A percentile compares a stretch with the other conserved stretches of the same genome.
Evolutionary conservation across 2,113 vertebrate genomes (phyloP).

Genomic region (Neolamprologus caudopunctatus): DNA sequence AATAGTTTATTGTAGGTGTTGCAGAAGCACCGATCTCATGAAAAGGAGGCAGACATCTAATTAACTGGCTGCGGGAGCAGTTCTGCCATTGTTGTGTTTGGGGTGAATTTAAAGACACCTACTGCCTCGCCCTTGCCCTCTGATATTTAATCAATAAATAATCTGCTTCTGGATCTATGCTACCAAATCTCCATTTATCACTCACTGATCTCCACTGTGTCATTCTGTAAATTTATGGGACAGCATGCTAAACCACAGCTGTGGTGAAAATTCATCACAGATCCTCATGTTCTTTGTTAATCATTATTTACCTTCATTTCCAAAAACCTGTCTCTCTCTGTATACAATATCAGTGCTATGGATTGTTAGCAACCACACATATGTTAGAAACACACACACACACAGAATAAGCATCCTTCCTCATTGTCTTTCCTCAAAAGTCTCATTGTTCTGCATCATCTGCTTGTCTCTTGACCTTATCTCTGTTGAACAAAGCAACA

Average conservation of each 20-base stretch:
- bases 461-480: not conserved
- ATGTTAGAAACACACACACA: not conserved
- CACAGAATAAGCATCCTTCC: not conserved
- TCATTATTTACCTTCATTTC: not conserved
- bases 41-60: not conserved
- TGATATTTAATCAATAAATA: slow-evolving; percentile 68
- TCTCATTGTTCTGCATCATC: slow-evolving; percentile 10
- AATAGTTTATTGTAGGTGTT: not conserved
- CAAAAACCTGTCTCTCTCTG: not conserved
- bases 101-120: slow-evolving; percentile 46
- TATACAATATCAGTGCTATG: not conserved
- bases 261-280: not conserved
- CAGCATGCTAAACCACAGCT: slow-evolving; percentile 3
- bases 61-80: not conserved
- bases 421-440: not conserved
- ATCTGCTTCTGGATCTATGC: slow-evolving; percentile 49
- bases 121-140: slow-evolving; percentile 16
- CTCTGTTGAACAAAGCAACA: no score
- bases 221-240: not conserved
- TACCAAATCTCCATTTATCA: slow-evolving; percentile 53
- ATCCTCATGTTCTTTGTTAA: not conserved
- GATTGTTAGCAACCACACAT: not conserved
- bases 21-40: not conserved
- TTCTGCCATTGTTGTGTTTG: slow-evolving; percentile 28
- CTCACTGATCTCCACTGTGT: slow-evolving; percentile 19